Conservation (phyloP, 2,888 invertebrate genomes). For the Schizotus pectinicornis region DNA sequence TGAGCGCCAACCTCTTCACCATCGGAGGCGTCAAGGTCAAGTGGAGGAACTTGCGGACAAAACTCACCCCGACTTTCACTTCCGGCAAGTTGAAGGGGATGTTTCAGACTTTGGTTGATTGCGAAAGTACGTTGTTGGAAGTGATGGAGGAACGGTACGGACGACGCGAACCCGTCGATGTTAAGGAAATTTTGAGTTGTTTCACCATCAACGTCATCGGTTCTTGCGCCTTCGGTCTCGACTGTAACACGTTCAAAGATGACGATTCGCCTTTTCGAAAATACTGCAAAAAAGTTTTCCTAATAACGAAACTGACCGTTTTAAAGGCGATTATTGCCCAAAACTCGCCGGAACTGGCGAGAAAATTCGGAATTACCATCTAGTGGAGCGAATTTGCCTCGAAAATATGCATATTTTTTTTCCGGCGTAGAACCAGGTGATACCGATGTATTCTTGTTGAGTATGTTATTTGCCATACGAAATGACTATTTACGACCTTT, state of each 20-base stretch:
- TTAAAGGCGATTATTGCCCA: slow-evolving; percentile 1
- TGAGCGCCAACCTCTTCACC: slow-evolving; percentile 64
- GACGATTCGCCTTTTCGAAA: slow-evolving; percentile 59
- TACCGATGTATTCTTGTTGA: too few relatives aligned
- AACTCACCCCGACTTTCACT: slow-evolving; percentile 69
- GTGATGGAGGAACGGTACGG: slow-evolving; percentile 54
- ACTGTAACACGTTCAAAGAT: slow-evolving; percentile 63
- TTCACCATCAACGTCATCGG: slow-evolving; percentile 67
- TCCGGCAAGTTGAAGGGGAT: slow-evolving; percentile 69
- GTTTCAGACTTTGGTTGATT: slow-evolving; percentile 59
- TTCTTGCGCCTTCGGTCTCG: slow-evolving; percentile 65
- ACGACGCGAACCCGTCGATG: slow-evolving; percentile 44
- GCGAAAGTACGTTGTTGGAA: slow-evolving; percentile 60
- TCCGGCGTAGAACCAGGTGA: too few relatives aligned
- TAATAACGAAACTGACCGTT: slow-evolving; percentile 23
- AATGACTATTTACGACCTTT: too few relatives aligned
- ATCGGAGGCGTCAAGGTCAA: slow-evolving; percentile 60
- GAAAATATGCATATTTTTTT: too few relatives aligned
- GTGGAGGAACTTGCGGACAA: slow-evolving; percentile 67
- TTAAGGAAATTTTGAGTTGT: slow-evolving; percentile 61
- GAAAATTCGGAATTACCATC: slow-evolving; percentile 17
- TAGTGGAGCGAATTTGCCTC: too few relatives aligned
- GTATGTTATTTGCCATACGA: too few relatives aligned
- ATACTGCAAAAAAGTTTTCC: slow-evolving; percentile 40
- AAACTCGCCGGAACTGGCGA: slow-evolving; percentile 2